phyloP scores from a whole-genome alignment of 2,113 vertebrate species.

The Oceanites oceanicus region DNA sequence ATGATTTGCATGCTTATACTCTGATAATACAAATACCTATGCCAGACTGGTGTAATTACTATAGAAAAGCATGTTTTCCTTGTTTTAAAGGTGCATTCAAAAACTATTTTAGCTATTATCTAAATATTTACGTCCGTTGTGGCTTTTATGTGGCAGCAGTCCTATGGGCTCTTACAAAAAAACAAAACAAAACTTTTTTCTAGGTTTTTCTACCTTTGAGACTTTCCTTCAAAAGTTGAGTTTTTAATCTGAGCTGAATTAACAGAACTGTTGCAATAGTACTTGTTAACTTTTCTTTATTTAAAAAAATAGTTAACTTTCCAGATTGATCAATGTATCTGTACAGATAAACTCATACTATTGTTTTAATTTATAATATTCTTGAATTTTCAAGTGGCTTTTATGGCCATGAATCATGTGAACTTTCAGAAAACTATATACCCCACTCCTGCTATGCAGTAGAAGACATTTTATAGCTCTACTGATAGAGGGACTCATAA shows the following conservation, averaged over 20 bases:
- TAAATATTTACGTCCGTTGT: constrained; percentile 11
- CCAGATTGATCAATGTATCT: not conserved
- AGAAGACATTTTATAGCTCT: not conserved
- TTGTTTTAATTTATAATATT: not conserved
- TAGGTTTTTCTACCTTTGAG: not conserved
- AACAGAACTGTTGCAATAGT: not conserved
- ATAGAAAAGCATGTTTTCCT: not conserved
- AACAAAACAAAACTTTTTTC: not conserved
- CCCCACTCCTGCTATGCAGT: not conserved
- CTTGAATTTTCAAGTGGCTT: not conserved
- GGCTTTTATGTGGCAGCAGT: constrained; percentile 28
- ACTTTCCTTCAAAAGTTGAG: not conserved
- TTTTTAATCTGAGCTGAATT: not conserved
- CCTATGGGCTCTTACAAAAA: not conserved
- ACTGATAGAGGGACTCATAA: not conserved
- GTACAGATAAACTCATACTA: not conserved
- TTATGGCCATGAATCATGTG: not conserved
- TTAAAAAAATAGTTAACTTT: not conserved
- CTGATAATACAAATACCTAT: not conserved
- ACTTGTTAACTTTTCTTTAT: not conserved
- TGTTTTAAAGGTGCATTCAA: not conserved
- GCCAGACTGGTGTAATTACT: not conserved
- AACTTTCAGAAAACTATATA: not conserved
- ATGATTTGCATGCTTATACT: not conserved
- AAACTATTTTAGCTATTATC: not conserved